Percentiles rank a stretch among this genome's conserved stretches.
phyloP scores from a whole-genome alignment of 2,113 vertebrate genomes.

The Trematocara macrostoma region DNA sequence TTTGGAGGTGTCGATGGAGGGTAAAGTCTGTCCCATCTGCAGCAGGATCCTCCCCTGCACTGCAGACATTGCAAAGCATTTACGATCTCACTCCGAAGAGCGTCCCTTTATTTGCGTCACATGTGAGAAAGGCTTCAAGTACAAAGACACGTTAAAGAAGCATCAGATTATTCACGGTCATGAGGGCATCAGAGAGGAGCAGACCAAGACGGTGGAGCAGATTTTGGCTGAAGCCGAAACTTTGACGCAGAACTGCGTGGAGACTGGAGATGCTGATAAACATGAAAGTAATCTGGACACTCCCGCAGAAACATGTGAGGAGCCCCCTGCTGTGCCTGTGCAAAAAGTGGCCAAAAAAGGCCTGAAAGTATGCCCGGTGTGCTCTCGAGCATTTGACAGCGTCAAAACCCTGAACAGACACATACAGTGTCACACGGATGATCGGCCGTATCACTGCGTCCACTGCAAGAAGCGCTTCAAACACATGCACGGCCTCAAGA shows the following conservation, averaged over 20 bases:
- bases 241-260: neutral
- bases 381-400: conserved; percentile 44
- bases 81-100: conserved; percentile 62
- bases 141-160: conserved; percentile 68
- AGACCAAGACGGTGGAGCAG: conserved; percentile 51
- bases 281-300: neutral
- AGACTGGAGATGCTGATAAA: neutral
- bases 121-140: conserved; percentile 70
- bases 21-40: conserved; percentile 66
- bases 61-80: conserved; percentile 60
- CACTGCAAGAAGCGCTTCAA: conserved; percentile 69
- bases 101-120: conserved; percentile 60
- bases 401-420: conserved; percentile 62
- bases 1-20: neutral
- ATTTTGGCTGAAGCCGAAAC: conserved; percentile 51
- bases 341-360: conserved; percentile 11
- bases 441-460: conserved; percentile 61
- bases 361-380: conserved; percentile 46
- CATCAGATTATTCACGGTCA: conserved; percentile 68
- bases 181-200: conserved; percentile 60
- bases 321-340: accelerated
- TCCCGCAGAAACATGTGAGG: neutral
- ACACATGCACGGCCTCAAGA: conserved; percentile 67
- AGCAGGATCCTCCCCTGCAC: conserved; percentile 53
- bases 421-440: conserved; percentile 65